Evolutionary conservation across 2,888 invertebrate genomes (phyloP), one percentile per base, ranked within the genome.

Genomic region (Lithosia quadra): DNA sequence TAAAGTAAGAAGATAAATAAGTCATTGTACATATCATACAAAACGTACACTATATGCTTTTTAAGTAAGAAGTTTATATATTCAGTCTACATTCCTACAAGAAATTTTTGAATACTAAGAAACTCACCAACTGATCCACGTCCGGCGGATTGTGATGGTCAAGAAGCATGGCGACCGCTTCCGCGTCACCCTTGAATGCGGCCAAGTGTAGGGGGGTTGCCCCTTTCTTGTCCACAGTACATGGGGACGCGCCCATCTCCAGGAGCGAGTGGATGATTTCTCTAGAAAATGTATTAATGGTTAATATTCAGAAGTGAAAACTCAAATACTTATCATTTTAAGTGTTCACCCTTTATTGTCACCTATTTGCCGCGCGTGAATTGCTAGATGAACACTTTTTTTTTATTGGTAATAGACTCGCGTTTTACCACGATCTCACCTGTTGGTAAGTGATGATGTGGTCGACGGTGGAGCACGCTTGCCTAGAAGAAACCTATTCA

Each of bases 191-290:
- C 66, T 98, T 98, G 98, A 99, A 99, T 64, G 99, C 98, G 65
- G 99, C 99, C 88, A 99, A 95, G 91, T 99, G 99, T 74, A 99
- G 96, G 43, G 99, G 98, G 39, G 98, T 98, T 53, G 98, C 99
- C 22, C 99, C 99, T 88, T 98, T 97, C 79, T 97, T 96, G 93
- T 99, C 99, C 76, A 97, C 96, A 64, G 98, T 96, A 91, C 98
- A 98, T 74, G 98, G 97, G 36, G 98, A 98, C 18, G 99, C 99
- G 86, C 98, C 98, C 88, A 98, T 97, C 75, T 97, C 96, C 79
- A 99, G 95, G 72, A 99, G 95, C 66, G 98, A 91, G 79, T 97
- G 96, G 66, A 99, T 99, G 85, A 99, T 97, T 75, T 98, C 98
- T 89, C 98, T 98, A 92, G 15, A 84, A 87, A 71, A 70, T 71